These are phyloP conservation scores for Gymnocephalus cernua DNA, from an alignment of 2,113 vertebrate species.

Conservation along the genomic window DNA sequence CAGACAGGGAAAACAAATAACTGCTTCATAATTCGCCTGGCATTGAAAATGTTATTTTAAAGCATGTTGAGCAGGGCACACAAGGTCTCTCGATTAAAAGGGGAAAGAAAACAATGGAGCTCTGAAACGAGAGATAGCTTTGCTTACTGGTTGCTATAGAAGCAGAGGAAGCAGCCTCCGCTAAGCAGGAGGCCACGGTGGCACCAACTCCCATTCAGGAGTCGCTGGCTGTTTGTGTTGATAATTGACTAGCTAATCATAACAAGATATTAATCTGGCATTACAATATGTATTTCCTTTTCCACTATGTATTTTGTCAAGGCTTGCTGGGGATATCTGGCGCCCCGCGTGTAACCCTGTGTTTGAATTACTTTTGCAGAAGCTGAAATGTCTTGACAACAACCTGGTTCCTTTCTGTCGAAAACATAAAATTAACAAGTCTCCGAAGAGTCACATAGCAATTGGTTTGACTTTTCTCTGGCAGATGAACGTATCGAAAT, in stretches of 20 bases:
- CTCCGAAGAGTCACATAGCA: conserved; percentile 61
- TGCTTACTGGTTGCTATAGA: conserved; percentile 81
- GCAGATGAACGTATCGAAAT: conserved; percentile 23
- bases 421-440: conserved; percentile 70
- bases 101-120: conserved; percentile 74
- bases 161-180: conserved; percentile 71
- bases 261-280: conserved; percentile 72
- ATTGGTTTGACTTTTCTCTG: conserved; percentile 61
- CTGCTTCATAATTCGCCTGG: conserved; percentile 28
- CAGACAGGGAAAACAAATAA: conserved; percentile 1
- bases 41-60: conserved; percentile 50
- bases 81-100: conserved; percentile 67
- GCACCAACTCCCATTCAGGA: conserved; percentile 54
- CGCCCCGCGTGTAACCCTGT: background rate
- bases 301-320: conserved; percentile 46
- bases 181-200: conserved; percentile 58
- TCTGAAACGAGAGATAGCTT: conserved; percentile 79
- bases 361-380: conserved; percentile 77
- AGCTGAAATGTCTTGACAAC: conserved; percentile 62
- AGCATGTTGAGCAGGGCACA: conserved; percentile 52
- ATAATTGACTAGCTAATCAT: conserved; percentile 79
- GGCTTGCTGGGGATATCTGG: conserved; percentile 42
- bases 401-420: conserved; percentile 64
- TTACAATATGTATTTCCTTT: conserved; percentile 61
- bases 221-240: conserved; percentile 64